phyloP scores from a whole-genome alignment of 1,140 invertebrate genomes.

The Berghia stephanieae region DNA sequence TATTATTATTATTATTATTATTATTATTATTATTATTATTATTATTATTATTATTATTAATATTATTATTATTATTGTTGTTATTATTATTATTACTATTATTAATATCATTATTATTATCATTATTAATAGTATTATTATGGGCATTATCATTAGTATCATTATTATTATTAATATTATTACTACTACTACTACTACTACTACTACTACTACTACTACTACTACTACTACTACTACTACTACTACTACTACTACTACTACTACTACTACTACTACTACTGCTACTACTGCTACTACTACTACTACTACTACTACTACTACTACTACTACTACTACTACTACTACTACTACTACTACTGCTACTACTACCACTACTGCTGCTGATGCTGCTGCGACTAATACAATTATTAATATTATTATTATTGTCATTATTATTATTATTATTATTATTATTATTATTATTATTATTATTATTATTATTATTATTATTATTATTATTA shows the following conservation, averaged over 20 bases:
- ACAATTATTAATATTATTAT: constrained; percentile 29
- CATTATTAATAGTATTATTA: neutral
- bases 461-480: no score
- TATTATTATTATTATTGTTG: neutral
- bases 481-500: no score
- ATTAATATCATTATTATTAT: neutral
- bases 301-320: constrained; percentile 35
- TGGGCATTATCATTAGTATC: constrained; percentile 21
- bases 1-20: neutral
- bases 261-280: constrained; percentile 32
- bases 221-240: constrained; percentile 35
- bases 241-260: constrained; percentile 35
- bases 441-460: no score
- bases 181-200: constrained; percentile 33
- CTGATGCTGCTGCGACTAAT: constrained; percentile 5
- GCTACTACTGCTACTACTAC: constrained; percentile 33
- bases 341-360: constrained; percentile 28
- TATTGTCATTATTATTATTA: no score
- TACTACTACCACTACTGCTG: constrained; percentile 24
- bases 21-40: neutral
- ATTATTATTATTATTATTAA: neutral
- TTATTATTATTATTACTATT: neutral
- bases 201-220: constrained; percentile 35
- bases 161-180: neutral
- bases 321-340: constrained; percentile 32